These are phyloP conservation scores for Chionoecetes opilio DNA, from an alignment of 1,140 invertebrate genomes.

Conservation along the genomic window DNA sequence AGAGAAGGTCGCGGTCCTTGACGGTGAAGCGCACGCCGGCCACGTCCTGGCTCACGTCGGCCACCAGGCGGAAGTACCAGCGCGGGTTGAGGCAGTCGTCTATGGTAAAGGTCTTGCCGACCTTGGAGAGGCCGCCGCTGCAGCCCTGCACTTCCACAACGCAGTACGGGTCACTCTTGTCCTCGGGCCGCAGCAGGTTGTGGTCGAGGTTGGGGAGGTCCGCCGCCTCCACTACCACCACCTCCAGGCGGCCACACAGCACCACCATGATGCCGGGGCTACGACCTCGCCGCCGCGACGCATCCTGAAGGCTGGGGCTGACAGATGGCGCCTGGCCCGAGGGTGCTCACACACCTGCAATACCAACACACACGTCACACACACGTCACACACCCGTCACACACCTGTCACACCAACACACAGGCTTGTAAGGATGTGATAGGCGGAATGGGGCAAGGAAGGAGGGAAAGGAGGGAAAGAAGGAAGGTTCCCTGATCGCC, in stretches of 20 bases:
- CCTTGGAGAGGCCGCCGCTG: constrained; percentile 61
- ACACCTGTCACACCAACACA: not conserved
- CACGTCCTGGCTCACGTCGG: constrained; percentile 78
- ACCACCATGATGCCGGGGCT: constrained; percentile 76
- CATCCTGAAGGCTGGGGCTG: constrained; percentile 30
- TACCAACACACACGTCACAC: not conserved
- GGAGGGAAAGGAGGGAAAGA: not conserved
- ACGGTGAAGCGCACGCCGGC: constrained; percentile 77
- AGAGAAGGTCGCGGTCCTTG: constrained; percentile 78
- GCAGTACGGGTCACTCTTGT: constrained; percentile 80
- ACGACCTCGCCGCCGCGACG: not conserved
- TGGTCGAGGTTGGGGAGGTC: constrained; percentile 79
- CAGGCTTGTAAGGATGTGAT: no score
- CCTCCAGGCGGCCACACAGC: constrained; percentile 73
- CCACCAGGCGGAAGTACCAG: constrained; percentile 76
- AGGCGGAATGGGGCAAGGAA: no score
- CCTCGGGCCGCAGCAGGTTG: constrained; percentile 67
- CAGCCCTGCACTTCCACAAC: constrained; percentile 73
- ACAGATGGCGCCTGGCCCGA: not conserved
- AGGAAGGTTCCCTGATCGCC: not conserved
- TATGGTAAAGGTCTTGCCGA: constrained; percentile 80
- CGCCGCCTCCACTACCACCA: constrained; percentile 80
- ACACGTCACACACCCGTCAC: no score
- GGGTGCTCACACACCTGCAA: constrained; percentile 50
- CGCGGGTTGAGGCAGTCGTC: constrained; percentile 79